These are phyloP conservation scores for Mesorhabditis spiculigera DNA, from an alignment of 2,888 invertebrate species.

Conservation along the genomic window DNA sequence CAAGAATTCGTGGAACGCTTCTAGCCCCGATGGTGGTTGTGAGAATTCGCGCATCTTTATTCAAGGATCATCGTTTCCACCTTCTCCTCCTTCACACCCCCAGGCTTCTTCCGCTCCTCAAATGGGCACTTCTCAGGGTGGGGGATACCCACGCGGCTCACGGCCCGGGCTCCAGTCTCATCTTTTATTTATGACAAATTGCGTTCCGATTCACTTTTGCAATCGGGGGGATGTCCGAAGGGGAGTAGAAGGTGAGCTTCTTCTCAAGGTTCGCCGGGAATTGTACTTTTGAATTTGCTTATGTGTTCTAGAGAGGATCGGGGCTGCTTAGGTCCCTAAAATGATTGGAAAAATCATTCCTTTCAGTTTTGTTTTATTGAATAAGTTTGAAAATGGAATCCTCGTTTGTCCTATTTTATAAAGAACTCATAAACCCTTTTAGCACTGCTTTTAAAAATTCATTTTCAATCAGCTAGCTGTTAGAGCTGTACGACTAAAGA, in stretches of 20 bases:
- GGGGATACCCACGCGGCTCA: too few species aligned
- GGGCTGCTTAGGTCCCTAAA: too few species aligned
- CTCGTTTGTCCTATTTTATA: too few species aligned
- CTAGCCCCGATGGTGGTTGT: too few species aligned
- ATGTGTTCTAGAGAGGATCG: too few species aligned
- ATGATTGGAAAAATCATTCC: background rate
- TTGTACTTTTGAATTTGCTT: background rate
- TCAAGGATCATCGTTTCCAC: background rate
- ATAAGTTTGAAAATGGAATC: background rate
- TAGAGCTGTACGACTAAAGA: too few species aligned
- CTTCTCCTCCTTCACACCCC: background rate
- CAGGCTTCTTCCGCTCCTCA: background rate
- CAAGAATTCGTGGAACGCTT: too few species aligned
- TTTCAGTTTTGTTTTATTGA: background rate
- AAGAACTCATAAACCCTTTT: too few species aligned
- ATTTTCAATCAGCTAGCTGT: too few species aligned
- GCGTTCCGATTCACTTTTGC: conserved; percentile 5
- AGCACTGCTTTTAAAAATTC: too few species aligned
- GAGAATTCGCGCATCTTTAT: too few species aligned
- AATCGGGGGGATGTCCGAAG: background rate
- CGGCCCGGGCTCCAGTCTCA: background rate
- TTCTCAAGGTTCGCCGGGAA: background rate
- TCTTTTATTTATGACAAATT: conserved; percentile 1
- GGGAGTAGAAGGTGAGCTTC: background rate
- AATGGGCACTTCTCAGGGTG: background rate